Evolutionary conservation across 2,888 invertebrate species (phyloP).

Genomic region (Polyommatus iphigenia): DNA sequence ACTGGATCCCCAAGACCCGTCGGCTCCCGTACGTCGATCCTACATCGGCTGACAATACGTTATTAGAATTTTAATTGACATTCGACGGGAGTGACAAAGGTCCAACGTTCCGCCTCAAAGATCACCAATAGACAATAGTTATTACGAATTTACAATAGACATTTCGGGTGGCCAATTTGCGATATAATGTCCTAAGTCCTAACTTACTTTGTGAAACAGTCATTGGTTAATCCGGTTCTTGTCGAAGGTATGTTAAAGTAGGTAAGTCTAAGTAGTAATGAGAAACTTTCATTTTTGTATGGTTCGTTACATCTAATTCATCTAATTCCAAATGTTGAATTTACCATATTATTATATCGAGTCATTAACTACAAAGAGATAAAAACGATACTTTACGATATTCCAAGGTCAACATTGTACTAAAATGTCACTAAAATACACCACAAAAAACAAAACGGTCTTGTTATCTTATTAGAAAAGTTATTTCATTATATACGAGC

Average conservation of each 20-base stretch:
- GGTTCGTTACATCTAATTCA: background rate
- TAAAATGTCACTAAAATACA: conserved; percentile 5
- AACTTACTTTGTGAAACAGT: conserved; percentile 5
- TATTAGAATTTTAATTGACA: conserved; percentile 71
- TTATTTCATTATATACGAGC: conserved; percentile 35
- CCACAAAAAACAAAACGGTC: conserved; percentile 8
- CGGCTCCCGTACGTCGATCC: conserved; percentile 58
- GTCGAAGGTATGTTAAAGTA: background rate
- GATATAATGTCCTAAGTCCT: background rate
- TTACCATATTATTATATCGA: background rate
- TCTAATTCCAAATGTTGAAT: background rate
- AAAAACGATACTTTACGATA: background rate
- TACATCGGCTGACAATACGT: conserved; percentile 70
- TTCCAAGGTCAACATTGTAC: background rate
- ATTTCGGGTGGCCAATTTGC: background rate
- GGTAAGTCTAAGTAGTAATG: background rate
- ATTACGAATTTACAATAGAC: conserved; percentile 8
- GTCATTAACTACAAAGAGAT: background rate
- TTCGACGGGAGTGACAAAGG: conserved; percentile 40
- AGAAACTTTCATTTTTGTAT: background rate
- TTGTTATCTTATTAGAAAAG: conserved; percentile 7
- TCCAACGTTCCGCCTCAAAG: conserved; percentile 34
- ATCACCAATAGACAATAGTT: conserved; percentile 29
- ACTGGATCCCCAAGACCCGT: conserved; percentile 70
- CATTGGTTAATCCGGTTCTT: background rate